Evolutionary conservation across 2,797 vertebrate genomes (phyloP).

Genomic region (Setipinna tenuifilis): DNA sequence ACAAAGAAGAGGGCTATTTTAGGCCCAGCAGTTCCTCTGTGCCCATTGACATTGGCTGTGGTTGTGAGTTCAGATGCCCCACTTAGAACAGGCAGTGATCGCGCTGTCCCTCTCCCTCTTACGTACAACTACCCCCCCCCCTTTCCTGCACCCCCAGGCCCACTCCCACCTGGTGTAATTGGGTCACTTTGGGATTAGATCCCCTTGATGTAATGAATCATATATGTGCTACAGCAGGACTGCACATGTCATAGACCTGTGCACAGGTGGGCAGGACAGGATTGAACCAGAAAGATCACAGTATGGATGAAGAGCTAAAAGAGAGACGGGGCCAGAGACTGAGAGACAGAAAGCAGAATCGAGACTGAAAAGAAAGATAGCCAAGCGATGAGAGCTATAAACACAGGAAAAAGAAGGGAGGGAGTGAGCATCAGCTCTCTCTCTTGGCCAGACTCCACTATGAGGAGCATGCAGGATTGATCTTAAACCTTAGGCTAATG

Average conservation of each 20-base stretch:
- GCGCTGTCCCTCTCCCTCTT: not conserved
- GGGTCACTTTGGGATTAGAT: constrained; percentile 25
- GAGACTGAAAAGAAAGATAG: not conserved
- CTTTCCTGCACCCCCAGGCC: not conserved
- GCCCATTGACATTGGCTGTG: not conserved
- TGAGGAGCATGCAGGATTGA: not conserved
- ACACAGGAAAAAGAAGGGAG: not conserved
- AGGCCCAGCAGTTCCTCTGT: not conserved
- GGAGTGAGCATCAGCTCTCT: constrained; percentile 2
- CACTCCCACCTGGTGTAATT: not conserved
- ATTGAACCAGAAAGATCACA: not conserved
- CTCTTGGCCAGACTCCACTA: not conserved
- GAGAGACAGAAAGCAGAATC: not conserved
- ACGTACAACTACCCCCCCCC: not conserved
- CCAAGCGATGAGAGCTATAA: not conserved
- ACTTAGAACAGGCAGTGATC: not conserved
- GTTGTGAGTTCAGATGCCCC: not conserved
- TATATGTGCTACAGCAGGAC: not conserved
- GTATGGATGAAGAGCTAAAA: not conserved
- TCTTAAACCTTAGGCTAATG: not conserved
- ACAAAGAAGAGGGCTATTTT: not conserved
- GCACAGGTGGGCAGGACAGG: not conserved
- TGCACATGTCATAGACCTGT: not conserved
- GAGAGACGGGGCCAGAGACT: not conserved
- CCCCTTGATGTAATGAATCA: not conserved